Base-by-base conservation (phyloP, 2,113 vertebrate genomes). In the Rhea pennata region DNA sequence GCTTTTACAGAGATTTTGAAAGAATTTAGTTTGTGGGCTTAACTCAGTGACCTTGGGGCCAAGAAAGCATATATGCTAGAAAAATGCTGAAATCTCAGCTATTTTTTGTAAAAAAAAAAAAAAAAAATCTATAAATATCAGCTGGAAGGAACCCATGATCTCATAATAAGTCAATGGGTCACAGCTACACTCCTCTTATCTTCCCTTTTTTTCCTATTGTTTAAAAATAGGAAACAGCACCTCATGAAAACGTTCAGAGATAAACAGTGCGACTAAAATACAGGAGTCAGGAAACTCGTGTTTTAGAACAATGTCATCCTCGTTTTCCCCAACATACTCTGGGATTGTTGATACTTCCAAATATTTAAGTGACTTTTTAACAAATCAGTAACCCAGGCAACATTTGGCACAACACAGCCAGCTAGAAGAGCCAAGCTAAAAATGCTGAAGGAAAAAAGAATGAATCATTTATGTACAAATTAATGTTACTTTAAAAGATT, bases 201-300 rank as follows among this genome's bases (percentile, higher is more conserved):
- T 91, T 85, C 78, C 85, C n/a, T 27, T 64, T 94, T 92, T 88
- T 84, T 27, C 67, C 94, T 85, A 80, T 96, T 96, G 95, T 96
- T 96, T 95, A 94, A 97, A 97, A 96, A 97, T 96, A 97, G 96
- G 91, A 96, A 96, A 87, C 65, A 74, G 85, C 74, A 95, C 79
- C 83, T 92, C 86, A 95, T 87, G 70, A 97, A 96, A 97, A 94
- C 7, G 50, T 88, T 96, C 46, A 4, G 73, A 96, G 94, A 96
- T 90, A 96, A 95, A 95, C 88, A 2, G 6, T 93, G 89, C 51
- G 61, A 87, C 95, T 65, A 69, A 91, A 97, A 95, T 33, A 86
- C 91, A 75, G 81, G 84, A 95, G 65, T 69, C 93, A 92, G 95
- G 93, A 92, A 97, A 87, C n/a, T 4, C 27, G 21, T 84, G 86